phyloP scores from a whole-genome alignment of 2,797 vertebrate species.

The Coendou prehensilis region DNA sequence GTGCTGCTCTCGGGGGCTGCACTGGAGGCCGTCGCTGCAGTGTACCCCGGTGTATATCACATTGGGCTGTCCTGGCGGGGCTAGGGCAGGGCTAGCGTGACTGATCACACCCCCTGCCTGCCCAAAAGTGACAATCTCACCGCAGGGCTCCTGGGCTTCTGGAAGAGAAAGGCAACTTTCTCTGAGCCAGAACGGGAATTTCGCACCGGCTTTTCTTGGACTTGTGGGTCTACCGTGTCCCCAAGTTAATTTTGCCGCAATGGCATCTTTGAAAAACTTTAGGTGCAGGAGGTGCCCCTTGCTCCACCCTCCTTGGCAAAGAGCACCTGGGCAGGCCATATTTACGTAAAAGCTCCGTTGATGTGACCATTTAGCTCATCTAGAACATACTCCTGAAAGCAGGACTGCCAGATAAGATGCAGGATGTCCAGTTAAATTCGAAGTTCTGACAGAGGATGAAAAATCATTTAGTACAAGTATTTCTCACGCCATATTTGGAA shows the following conservation, averaged over 20 bases:
- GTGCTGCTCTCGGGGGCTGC: neutral
- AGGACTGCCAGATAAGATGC: neutral
- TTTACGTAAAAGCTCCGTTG: neutral
- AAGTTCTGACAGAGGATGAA: neutral
- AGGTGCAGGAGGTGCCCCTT: neutral
- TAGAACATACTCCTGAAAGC: neutral
- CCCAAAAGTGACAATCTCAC: neutral
- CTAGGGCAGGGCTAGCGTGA: neutral
- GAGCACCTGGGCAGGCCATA: neutral
- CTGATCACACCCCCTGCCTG: neutral
- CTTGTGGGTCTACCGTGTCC: neutral
- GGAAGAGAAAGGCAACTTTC: neutral
- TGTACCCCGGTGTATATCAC: neutral
- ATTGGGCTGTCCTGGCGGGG: neutral
- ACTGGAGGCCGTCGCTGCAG: neutral
- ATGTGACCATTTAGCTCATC: neutral
- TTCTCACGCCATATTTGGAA: neutral
- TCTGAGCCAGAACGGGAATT: neutral
- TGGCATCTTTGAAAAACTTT: constrained; percentile 20
- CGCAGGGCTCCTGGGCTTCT: neutral
- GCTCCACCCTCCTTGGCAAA: neutral
- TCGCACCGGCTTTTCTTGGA: neutral
- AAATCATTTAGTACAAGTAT: neutral
- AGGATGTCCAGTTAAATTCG: neutral
- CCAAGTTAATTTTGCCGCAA: constrained; percentile 22